Evolutionary conservation across 2,113 vertebrate species (phyloP), one percentile per base, ranked within the genome.

Genomic region (Phodopus roborovskii): DNA sequence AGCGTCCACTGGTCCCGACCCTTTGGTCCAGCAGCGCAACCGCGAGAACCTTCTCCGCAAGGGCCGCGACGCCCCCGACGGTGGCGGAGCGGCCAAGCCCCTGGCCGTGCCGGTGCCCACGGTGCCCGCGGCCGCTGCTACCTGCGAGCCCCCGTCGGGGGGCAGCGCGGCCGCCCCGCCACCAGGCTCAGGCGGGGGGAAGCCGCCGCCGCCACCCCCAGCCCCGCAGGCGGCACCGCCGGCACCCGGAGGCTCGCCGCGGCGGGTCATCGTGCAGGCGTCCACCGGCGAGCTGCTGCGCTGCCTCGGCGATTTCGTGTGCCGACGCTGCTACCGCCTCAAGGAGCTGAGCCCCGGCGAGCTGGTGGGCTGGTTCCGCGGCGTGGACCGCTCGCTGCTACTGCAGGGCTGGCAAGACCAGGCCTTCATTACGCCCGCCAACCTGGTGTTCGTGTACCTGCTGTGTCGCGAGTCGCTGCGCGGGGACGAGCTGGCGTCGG

Each of bases 371-470:
- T 99, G 99, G 99, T 99, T 99, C 98, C 99, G 99, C n/a, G 99
- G 99, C 97, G 99, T 99, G 95, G 99, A 99, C 97, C 99, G 99
- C 98, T 99, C 99, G 93, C 99, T 99, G 84, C 98, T 99, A 97
- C 97, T 99, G 92, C 99, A 99, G 97, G 99, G 99, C 96, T 99
- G 99, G 99, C 99, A 99, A 98, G 99, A 99, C 97, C 99, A 99
- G 90, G 99, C 99, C 97, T 99, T 99, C 98, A 99, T 99, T 96
- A 99, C 99, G 42, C 99, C 99, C 6, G 99, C 99, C 86, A 99
- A 99, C 98, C 98, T 99, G 95, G 99, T 99, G 93, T 99, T 99
- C 96, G 99, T 99, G 94, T 99, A 99, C 98, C 98, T 99, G 98
- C 98, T 99, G 92, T 99, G 99, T 97, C 98, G 99, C 64, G 99